Evolutionary conservation across 2,797 vertebrate species (phyloP), one percentile per base, ranked within the genome.

Genomic region (Gymnopithys bicolor): DNA sequence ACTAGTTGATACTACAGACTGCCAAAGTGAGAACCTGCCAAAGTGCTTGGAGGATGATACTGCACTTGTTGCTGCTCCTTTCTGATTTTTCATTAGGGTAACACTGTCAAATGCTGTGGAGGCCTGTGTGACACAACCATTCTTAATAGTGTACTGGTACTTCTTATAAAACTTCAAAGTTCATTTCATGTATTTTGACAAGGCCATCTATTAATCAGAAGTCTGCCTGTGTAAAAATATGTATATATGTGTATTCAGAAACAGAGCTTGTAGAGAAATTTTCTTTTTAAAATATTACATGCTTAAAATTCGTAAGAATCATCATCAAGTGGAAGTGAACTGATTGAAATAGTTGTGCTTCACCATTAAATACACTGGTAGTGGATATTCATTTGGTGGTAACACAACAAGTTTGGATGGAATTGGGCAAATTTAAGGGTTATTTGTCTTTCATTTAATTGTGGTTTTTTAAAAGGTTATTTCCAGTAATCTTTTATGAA

Each of bases 161-260:
- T 89, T 95, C 89, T 96, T 90, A 71, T 89, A 82, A 82, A 59
- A 62, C 64, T 92, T 91, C 67, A 45, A 84, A 87, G 25, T 78
- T 28, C 19, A 56, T 35, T 78, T 37, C 32, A 73, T 80, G 32
- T 71, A n/a, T 68, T 71, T 91, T 90, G 17, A 37, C 58, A 71
- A 73, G 53, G 73, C 32, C 76, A 30, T 48, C 63, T 83, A 30
- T 82, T 84, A 58, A 86, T 69, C 12, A 32, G 35, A 33, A 76
- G 52, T 28, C 46, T 91, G 24, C 5, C 14, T 86, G 22, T 53
- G 23, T 39, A 33, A 81, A 56, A 67, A 53, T 10, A 8, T 19
- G 8, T 39, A 63, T 46, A 51, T 13, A 7, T 32, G 9, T 37
- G 4, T 15, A 3, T 56, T 83, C 17, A 67, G 69, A 79, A 92